Evolutionary conservation across 2,113 vertebrate species (phyloP).

Genomic region (Hippocampus mohnikei): DNA sequence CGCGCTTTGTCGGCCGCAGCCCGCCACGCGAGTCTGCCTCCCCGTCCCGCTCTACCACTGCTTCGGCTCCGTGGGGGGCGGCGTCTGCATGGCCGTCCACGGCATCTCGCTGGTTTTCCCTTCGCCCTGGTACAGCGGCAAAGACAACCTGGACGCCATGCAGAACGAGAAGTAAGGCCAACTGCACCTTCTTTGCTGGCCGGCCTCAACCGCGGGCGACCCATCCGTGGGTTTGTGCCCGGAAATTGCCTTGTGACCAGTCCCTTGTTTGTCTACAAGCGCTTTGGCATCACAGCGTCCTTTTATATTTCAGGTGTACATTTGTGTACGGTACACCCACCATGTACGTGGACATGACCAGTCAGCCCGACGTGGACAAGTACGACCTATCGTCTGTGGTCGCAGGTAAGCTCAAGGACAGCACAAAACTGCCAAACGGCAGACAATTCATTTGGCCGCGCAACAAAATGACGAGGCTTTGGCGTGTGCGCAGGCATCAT

Average conservation of each 20-base stretch:
- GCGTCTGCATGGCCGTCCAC: slow-evolving; percentile 74
- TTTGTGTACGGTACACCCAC: slow-evolving; percentile 83
- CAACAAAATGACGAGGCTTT: neutral
- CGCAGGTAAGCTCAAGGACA: slow-evolving; percentile 68
- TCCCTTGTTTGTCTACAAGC: too few species aligned
- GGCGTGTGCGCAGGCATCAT: slow-evolving; percentile 71
- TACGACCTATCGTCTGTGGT: slow-evolving; percentile 76
- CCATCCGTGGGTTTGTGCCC: too few species aligned
- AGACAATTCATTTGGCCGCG: too few species aligned
- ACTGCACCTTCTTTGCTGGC: too few species aligned
- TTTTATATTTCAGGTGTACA: slow-evolving; percentile 72
- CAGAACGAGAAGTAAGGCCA: slow-evolving; percentile 78
- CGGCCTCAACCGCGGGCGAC: too few species aligned
- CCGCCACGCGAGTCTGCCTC: slow-evolving; percentile 59
- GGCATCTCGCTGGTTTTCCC: slow-evolving; percentile 77
- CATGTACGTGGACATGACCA: slow-evolving; percentile 87
- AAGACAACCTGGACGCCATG: slow-evolving; percentile 75
- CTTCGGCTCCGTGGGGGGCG: slow-evolving; percentile 83
- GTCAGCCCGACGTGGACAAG: slow-evolving; percentile 73
- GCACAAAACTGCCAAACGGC: too few species aligned
- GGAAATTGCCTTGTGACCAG: too few species aligned
- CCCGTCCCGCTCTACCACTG: slow-evolving; percentile 88
- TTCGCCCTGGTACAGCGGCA: slow-evolving; percentile 74
- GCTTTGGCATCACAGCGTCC: neutral
- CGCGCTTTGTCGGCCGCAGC: slow-evolving; percentile 44